Evolutionary conservation across 2,888 invertebrate genomes (phyloP).

Genomic region (Latrodectus hesperus): DNA sequence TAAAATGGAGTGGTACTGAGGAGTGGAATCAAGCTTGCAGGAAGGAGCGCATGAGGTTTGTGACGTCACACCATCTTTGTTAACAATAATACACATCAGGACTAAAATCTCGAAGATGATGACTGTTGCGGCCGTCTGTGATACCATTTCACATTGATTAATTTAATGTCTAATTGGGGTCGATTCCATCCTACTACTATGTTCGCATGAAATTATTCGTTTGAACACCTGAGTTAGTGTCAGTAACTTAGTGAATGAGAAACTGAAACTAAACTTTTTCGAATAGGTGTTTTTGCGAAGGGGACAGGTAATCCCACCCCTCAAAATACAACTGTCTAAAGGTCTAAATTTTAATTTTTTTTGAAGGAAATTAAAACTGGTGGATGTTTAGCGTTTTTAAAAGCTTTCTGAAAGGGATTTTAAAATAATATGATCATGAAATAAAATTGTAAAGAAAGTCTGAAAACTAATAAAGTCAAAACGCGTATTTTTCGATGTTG

Average conservation of each 20-base stretch:
- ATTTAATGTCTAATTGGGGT: background rate
- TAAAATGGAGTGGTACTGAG: slow-evolving; percentile 70
- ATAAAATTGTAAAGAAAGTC: no score
- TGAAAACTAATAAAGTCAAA: no score
- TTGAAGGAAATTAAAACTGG: no score
- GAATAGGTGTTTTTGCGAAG: slow-evolving; percentile 35
- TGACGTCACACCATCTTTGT: slow-evolving; percentile 70
- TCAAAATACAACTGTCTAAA: background rate
- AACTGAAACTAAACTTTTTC: slow-evolving; percentile 65
- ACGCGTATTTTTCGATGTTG: no score
- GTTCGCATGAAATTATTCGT: no score
- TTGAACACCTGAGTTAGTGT: no score
- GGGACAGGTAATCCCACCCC: slow-evolving; percentile 53
- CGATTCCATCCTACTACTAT: no score
- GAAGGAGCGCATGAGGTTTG: slow-evolving; percentile 70
- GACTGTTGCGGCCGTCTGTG: slow-evolving; percentile 46
- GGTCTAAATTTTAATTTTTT: no score
- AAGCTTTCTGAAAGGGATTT: no score
- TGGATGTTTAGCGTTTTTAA: no score
- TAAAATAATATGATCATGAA: no score
- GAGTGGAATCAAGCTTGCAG: slow-evolving; percentile 70
- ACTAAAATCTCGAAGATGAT: slow-evolving; percentile 69
- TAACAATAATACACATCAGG: slow-evolving; percentile 69
- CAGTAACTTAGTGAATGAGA: slow-evolving; percentile 37
- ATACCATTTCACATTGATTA: slow-evolving; percentile 8